These are phyloP conservation scores for Drosophila stalkeri DNA, from an alignment of 2,888 invertebrate species.

Conservation along the genomic window DNA sequence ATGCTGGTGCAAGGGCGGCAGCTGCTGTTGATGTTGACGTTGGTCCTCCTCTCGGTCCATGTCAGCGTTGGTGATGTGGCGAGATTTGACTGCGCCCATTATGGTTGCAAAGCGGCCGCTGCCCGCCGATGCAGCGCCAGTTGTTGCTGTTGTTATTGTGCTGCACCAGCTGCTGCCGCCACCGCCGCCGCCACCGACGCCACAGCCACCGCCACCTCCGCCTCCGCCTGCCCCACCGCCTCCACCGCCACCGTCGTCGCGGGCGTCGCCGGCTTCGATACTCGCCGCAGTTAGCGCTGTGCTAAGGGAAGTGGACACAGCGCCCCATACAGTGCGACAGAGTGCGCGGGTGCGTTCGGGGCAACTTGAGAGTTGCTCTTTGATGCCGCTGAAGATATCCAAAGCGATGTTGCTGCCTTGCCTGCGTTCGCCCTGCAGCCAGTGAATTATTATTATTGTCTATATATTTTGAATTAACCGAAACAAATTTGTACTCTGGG, in stretches of 20 bases:
- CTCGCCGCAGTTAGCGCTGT: constrained; percentile 78
- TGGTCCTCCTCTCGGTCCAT: constrained; percentile 66
- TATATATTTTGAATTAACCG: constrained; percentile 26
- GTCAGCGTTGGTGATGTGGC: constrained; percentile 79
- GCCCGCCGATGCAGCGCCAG: constrained; percentile 32
- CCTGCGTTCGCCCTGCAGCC: constrained; percentile 50
- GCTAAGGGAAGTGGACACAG: constrained; percentile 80
- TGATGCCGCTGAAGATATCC: constrained; percentile 84
- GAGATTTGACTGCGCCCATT: constrained; percentile 84
- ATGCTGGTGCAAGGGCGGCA: constrained; percentile 23
- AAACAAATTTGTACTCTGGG: constrained; percentile 24
- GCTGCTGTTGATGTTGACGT: constrained; percentile 5
- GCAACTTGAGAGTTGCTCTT: constrained; percentile 85
- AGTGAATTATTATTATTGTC: constrained; percentile 46
- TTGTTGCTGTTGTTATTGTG: constrained; percentile 37
- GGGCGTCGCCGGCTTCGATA: constrained; percentile 67
- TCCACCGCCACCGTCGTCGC: constrained; percentile 69
- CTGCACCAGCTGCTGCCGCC: constrained; percentile 50
- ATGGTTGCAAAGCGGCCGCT: constrained; percentile 75
- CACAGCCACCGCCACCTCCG: constrained; percentile 52
- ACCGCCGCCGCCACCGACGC: constrained; percentile 50
- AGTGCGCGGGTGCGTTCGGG: constrained; percentile 83
- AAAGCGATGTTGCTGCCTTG: constrained; percentile 72
- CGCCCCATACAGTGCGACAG: constrained; percentile 84
- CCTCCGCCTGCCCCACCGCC: constrained; percentile 47